Base-by-base conservation (phyloP, 23 tunicate genomes). In the Trididemnum nubilum region DNA sequence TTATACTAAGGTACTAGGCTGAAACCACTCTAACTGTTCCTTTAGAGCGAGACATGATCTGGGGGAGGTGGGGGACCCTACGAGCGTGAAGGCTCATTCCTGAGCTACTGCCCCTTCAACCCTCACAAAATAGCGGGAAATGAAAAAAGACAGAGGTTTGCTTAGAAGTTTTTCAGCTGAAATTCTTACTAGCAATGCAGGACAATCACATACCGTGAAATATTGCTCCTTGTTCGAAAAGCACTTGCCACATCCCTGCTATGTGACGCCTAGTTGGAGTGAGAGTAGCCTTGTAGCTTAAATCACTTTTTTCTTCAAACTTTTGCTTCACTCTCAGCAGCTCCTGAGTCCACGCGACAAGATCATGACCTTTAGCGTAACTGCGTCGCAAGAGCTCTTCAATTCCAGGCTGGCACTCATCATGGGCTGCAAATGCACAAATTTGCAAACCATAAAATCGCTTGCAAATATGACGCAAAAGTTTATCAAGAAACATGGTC, bases 171-270 rank as follows among this genome's bases (percentile, higher is more conserved):
- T n/a, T n/a, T n/a, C n/a, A n/a, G n/a, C n/a, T n/a, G n/a, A n/a
- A n/a, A n/a, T n/a, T n/a, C n/a, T n/a, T n/a, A n/a, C n/a, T n/a
- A n/a, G n/a, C n/a, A n/a, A n/a, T n/a, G n/a, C n/a, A n/a, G n/a
- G 54, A 7, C 54, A 15, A 9, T 44, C 22, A 59, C 92, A 40
- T 84, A 93, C 98, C 89, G 75, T 84, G 90, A 5, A 54, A 74
- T 18, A 93, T 34, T 22, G 81, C 70, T 31, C 89, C 93, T 93
- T 93, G 85, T 58, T 93, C 98, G 21, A 88, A 61, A 31, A 93
- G 57, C 32, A 90, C 92, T 59, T 93, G 93, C 89, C 87, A 84
- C 93, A 93, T 87, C n/a, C 92, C 98, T 25, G 74, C 57, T 0
- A 86, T 84, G 5, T 74, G 52, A 24, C 73, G 33, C 2, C 97